Evolutionary conservation across 2,888 invertebrate genomes (phyloP), one percentile per base, ranked within the genome.

Genomic region (Branchipolynoe longqiensis): DNA sequence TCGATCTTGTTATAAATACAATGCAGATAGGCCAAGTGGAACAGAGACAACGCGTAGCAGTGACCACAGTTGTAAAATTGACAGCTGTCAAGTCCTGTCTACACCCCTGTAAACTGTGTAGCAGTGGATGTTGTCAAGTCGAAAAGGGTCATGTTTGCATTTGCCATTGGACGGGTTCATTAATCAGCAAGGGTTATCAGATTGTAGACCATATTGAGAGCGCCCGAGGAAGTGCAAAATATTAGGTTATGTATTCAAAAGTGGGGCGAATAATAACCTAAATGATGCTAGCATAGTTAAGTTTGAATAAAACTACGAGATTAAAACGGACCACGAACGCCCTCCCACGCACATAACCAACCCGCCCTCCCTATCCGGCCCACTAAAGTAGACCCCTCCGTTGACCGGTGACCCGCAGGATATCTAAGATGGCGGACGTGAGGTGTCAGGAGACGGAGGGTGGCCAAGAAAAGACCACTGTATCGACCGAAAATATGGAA

Each of bases 401-500:
- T 41, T 78, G 78, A 78, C 78, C 78, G 25, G 25, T 82, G 82
- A 58, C 82, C 58, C n/a, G 18, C 0, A 58, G 82, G 56, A 82
- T 82, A 58, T 82, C 82, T 48, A 84, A 84, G 84, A 84, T 84
- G 84, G 84, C 84, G 84, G 84, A 69, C 41, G 25, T 41, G 48
- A 54, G 31, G 64, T 25, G 62, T 48, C 62, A 28, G 73, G 69
- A 69, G 69, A 41, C 0, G 54, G 33, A 40, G 18, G 54, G 62
- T 40, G 84, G 48, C 48, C 41, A 31, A 41, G 69, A 69, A 84
- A 69, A 69, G 54, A 31, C 69, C 18, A 28, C 64, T 25, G 25
- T 41, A n/a, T 18, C 8, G 40, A 62, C 38, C 33, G 54, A 62
- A 25, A 38, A 69, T 12, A 78, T 78, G 84, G 84, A 62, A 18